Evolutionary conservation across 2,113 vertebrate genomes (phyloP), one percentile per base, ranked within the genome.

Genomic region (Herpailurus yagouaroundi): DNA sequence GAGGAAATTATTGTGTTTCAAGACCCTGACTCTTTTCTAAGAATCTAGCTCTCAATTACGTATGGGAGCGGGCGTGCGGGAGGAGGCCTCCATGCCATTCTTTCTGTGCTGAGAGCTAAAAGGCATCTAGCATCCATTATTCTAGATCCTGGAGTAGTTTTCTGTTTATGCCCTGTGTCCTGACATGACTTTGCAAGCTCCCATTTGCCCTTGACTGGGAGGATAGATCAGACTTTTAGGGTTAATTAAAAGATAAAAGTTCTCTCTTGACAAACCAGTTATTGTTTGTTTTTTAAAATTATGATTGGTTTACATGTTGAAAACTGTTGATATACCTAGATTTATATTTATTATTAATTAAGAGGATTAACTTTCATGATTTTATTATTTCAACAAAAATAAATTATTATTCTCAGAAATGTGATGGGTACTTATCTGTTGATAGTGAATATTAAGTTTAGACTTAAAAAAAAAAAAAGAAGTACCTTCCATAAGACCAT

Each of bases 371-470:
- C 13, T 82, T 92, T 85, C 18, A 89, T 85, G 10, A 71, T 93
- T 91, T 97, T 94, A 82, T 83, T 86, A 3, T 95, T 92, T 93
- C 4, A 92, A 81, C 4, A 66, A 82, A 36, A 92, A 68, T 86
- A 81, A n/a, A 80, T 89, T 50, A 57, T 71, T 83, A 7, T 85
- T 82, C 31, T 92, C 41, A 76, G 19, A 36, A 29, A 64, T 29
- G 38, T 79, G n/a, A 12, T 52, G 19, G 7, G 4, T 79, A 41
- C 27, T 14, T 4, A 38, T 64, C 19, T 91, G 18, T 48, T 63
- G 8, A 38, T 16, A 41, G 68, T 27, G 4, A 86, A 50, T 92
- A 82, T 64, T 11, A 87, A 71, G 11, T 15, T 92, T 64, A 80
- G 76, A n/a, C 9, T 77, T 86, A 16, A 25, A 90, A 66, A 83